These are phyloP conservation scores for Peromyscus californicus DNA, from an alignment of 2,113 vertebrate species.

Conservation along the genomic window DNA sequence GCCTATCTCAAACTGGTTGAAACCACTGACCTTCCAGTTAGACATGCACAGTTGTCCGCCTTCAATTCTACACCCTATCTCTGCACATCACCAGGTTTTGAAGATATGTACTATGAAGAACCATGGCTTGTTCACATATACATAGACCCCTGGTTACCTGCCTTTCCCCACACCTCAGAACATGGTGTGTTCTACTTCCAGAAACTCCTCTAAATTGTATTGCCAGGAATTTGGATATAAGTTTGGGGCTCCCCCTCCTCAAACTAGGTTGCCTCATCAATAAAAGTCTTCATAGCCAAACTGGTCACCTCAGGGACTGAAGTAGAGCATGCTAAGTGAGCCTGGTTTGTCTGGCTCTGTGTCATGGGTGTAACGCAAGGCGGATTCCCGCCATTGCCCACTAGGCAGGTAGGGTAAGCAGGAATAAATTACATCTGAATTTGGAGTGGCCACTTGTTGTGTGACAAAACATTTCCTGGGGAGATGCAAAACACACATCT, in stretches of 20 bases:
- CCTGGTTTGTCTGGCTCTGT: neutral
- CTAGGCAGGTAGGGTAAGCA: neutral
- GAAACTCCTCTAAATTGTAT: neutral
- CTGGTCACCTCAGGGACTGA: neutral
- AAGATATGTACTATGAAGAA: neutral
- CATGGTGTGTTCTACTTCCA: neutral
- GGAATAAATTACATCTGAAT: neutral
- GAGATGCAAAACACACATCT: neutral
- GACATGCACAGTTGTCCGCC: neutral
- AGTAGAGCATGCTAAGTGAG: neutral
- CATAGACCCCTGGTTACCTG: neutral
- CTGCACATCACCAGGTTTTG: fast-evolving
- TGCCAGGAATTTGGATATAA: neutral
- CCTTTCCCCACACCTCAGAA: neutral
- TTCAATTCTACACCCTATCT: too few relatives aligned
- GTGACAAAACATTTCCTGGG: neutral
- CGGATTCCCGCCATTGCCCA: neutral
- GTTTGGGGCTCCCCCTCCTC: neutral
- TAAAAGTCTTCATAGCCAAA: neutral
- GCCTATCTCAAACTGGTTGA: neutral
- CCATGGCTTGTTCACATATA: neutral
- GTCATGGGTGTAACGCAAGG: neutral
- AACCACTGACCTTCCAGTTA: neutral
- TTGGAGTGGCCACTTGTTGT: neutral
- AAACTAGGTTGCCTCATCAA: neutral